phyloP scores from a whole-genome alignment of 1,140 invertebrate species.

The Dreissena rostriformis region DNA sequence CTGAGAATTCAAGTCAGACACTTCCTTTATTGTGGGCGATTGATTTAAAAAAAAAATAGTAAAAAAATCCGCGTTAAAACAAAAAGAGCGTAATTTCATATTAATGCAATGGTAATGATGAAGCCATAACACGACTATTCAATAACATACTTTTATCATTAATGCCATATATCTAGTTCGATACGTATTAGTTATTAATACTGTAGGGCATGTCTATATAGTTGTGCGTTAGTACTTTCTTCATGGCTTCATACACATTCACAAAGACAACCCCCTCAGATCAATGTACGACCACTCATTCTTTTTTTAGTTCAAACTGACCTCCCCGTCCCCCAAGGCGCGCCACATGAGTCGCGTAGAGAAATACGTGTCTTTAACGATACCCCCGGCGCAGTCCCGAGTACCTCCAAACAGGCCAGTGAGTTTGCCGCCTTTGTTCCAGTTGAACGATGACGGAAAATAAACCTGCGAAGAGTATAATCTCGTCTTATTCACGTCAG shows the following conservation, averaged over 20 bases:
- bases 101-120: neutral
- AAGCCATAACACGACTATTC: neutral
- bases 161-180: neutral
- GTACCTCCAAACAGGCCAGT: conserved; percentile 65
- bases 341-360: conserved; percentile 71
- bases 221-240: neutral
- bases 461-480: conserved; percentile 50
- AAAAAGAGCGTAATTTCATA: neutral
- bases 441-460: conserved; percentile 64
- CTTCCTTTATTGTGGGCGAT: too few relatives aligned
- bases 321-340: conserved; percentile 60
- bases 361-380: conserved; percentile 61
- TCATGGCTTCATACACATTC: neutral
- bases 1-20: neutral
- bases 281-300: neutral
- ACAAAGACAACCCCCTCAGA: neutral
- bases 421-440: conserved; percentile 68
- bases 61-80: neutral
- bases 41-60: neutral
- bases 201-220: neutral
- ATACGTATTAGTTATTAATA: neutral
- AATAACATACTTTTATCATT: neutral
- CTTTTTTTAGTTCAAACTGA: neutral
- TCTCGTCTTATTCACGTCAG: too few relatives aligned
- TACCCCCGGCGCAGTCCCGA: conserved; percentile 60